Evolutionary conservation across 2,797 vertebrate genomes (phyloP).

Genomic region (Sternarchorhynchus goeldii): DNA sequence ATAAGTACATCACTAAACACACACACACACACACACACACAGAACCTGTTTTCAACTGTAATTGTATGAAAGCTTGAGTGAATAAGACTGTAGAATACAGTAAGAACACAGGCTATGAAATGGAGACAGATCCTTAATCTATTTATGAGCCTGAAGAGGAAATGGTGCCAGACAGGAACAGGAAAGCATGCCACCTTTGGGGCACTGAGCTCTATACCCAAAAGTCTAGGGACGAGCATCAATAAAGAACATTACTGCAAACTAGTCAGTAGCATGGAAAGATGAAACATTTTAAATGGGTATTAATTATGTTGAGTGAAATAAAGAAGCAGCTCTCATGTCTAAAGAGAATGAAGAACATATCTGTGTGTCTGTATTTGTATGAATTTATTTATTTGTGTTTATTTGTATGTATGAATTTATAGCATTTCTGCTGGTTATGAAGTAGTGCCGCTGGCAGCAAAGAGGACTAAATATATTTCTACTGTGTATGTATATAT

Average conservation of each 20-base stretch:
- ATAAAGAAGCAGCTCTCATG: too few relatives aligned
- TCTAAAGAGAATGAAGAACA: not conserved
- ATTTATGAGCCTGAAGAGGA: conserved; percentile 18
- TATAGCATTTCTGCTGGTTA: conserved; percentile 34
- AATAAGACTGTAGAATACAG: not conserved
- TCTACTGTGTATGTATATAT: not conserved
- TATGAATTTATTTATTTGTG: conserved; percentile 42
- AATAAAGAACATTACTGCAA: not conserved
- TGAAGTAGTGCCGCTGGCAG: conserved; percentile 37
- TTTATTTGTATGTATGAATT: conserved; percentile 10
- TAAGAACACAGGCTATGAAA: conserved; percentile 14
- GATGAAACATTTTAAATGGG: not conserved
- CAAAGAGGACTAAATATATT: conserved; percentile 11
- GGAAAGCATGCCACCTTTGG: not conserved
- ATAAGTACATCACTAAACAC: not conserved
- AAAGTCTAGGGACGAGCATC: not conserved
- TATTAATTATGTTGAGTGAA: too few relatives aligned
- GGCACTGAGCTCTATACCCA: not conserved
- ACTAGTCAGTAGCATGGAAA: conserved; percentile 20
- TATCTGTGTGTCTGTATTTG: conserved; percentile 33
- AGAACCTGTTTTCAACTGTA: conserved; percentile 14
- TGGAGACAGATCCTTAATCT: conserved; percentile 22
- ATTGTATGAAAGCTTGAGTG: not conserved
- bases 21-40: conserved; percentile 23
- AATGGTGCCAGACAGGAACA: not conserved